phyloP scores from a whole-genome alignment of 2,888 invertebrate genomes.

The Lithodes maja region DNA sequence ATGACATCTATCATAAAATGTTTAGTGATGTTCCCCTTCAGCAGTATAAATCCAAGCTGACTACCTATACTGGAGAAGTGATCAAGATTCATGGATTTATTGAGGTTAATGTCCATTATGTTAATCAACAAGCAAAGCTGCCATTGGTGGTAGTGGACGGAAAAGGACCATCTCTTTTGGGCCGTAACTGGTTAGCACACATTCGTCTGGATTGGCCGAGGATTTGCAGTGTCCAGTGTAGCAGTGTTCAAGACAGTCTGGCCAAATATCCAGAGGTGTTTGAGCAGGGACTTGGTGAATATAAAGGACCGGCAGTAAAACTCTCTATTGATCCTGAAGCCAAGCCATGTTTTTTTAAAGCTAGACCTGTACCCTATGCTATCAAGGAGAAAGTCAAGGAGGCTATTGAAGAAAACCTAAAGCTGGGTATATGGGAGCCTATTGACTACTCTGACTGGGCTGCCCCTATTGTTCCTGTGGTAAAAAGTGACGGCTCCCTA shows the following conservation, averaged over 20 bases:
- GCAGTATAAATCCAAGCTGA: neutral
- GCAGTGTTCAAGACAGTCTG: neutral
- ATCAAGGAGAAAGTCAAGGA: conserved; percentile 19
- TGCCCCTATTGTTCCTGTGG: neutral
- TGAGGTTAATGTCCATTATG: conserved; percentile 4
- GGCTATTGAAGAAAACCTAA: conserved; percentile 13
- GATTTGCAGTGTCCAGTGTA: neutral
- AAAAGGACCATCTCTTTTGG: neutral
- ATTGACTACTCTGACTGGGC: neutral
- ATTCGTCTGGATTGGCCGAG: conserved; percentile 14
- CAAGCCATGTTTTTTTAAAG: conserved; percentile 4
- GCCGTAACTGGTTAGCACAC: conserved; percentile 12
- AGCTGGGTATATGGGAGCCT: neutral
- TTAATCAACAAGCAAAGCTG: neutral
- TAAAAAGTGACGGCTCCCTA: conserved; percentile 24
- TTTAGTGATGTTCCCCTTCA: conserved; percentile 2
- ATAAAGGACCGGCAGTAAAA: conserved; percentile 11
- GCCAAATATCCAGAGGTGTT: conserved; percentile 16
- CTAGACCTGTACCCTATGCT: conserved; percentile 28
- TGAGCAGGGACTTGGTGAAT: neutral
- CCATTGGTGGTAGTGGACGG: conserved; percentile 1
- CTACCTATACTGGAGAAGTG: neutral
- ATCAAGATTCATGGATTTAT: neutral
- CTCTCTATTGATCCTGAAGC: neutral
- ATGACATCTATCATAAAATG: neutral